Base-by-base conservation (phyloP, 2,797 vertebrate genomes). In the Psittacula derbiana region DNA sequence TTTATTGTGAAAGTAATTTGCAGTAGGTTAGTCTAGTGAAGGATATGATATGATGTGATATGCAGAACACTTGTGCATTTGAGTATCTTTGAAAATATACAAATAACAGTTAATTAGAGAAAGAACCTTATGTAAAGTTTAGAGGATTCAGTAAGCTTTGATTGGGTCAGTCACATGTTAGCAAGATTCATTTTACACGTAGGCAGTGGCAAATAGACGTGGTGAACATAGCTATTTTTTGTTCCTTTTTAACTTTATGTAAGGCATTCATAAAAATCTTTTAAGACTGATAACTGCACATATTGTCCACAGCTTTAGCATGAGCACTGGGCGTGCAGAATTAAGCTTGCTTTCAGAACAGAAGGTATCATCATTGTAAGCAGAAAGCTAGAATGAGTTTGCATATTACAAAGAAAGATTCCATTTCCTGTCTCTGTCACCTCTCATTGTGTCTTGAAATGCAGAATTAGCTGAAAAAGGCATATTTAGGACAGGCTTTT, bases 31-130 rank as follows among this genome's bases (percentile, higher is more conserved):
- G 11, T 79, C 41, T 46, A 2, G 5, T 76, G 52, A 74, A 43
- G 55, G 64, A 16, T 20, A 38, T 38, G 36, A 2, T 36, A 8
- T 4, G 3, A 11, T 1, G 1, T 28, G 50, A 50, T 52, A 17
- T 0, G 10, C 38, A 36, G 36, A 27, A 36, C 10, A 27, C 25
- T 31, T 74, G 43, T 88, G 69, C 52, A 44, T 31, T 16, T 30
- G 30, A 46, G 1, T 84, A 9, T 43, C 16, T 79, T 78, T 75
- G 67, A 72, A 79, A 88, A 69, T 23, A 55, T 8, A 23, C 24
- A 43, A 43, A 49, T 23, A 79, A 36, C 36, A 36, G 36, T 36
- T 28, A 49, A 30, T 81, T 67, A 36, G 46, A 27, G 16, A 71
- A 82, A 66, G 36, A 80, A 4, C 15, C 6, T 46, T 36, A 18